phyloP scores from a whole-genome alignment of 2,797 vertebrate species.

The Malurus splendens region DNA sequence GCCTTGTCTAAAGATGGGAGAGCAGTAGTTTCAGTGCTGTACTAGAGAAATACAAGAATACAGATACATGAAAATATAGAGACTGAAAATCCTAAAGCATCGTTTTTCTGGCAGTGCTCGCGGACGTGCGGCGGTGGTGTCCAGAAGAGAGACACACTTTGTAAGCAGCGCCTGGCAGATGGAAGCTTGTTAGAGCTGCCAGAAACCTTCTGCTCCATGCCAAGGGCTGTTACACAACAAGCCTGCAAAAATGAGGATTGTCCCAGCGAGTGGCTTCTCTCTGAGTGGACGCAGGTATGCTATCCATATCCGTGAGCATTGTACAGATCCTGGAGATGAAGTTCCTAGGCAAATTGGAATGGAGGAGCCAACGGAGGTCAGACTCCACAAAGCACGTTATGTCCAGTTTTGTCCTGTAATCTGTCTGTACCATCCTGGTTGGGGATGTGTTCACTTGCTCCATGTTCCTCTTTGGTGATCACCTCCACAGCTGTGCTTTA shows the following conservation, averaged over 20 bases:
- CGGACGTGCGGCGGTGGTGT: constrained; percentile 84
- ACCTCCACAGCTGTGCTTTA: background rate
- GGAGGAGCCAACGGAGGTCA: background rate
- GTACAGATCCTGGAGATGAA: background rate
- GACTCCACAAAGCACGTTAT: background rate
- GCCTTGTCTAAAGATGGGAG: no score
- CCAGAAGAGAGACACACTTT: constrained; percentile 77
- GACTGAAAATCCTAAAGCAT: no score
- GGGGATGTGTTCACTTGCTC: background rate
- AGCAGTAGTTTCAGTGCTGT: no score
- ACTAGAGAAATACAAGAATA: no score
- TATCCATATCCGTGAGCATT: background rate
- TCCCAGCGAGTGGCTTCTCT: constrained; percentile 83
- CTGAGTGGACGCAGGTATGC: constrained; percentile 87
- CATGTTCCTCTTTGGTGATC: background rate
- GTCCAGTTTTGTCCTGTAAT: background rate
- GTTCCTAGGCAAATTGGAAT: background rate
- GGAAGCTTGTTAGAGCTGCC: constrained; percentile 88
- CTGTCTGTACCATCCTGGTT: background rate
- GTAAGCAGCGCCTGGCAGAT: constrained; percentile 89
- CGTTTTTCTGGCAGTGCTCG: constrained; percentile 78
- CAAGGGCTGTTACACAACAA: constrained; percentile 70
- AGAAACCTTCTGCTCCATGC: constrained; percentile 83
- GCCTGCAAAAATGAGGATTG: constrained; percentile 81
- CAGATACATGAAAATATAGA: no score